phyloP scores from a whole-genome alignment of 35 echinoderm and acorn worm species.

The Strongylocentrotus purpuratus region DNA sequence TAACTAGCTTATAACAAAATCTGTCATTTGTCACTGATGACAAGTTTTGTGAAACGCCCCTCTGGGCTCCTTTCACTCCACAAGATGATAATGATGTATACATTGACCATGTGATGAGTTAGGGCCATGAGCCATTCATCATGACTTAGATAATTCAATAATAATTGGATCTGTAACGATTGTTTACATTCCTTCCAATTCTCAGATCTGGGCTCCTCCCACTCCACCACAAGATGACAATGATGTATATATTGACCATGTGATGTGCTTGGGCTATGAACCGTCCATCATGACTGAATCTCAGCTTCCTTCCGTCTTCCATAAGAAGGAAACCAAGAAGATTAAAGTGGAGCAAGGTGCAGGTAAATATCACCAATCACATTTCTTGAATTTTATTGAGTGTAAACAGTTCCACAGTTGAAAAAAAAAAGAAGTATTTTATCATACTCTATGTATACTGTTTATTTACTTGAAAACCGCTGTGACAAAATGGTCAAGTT shows the following conservation, averaged over 20 bases:
- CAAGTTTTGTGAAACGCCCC: too few relatives aligned
- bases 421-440: too few relatives aligned
- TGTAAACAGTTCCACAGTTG: too few relatives aligned
- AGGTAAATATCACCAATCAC: background rate
- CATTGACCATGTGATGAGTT: slow-evolving; percentile 73
- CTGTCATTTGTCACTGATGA: too few relatives aligned
- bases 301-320: slow-evolving; percentile 87
- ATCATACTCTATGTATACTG: too few relatives aligned
- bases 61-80: slow-evolving; percentile 93
- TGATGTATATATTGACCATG: slow-evolving; percentile 90
- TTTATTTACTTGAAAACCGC: too few relatives aligned
- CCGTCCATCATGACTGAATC: slow-evolving; percentile 86
- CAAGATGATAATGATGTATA: slow-evolving; percentile 99
- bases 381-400: too few relatives aligned
- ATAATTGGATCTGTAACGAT: background rate
- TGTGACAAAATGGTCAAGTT: too few relatives aligned
- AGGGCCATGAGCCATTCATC: slow-evolving; percentile 79
- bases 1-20: too few relatives aligned
- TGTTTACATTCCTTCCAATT: background rate
- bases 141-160: slow-evolving; percentile 55
- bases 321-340: slow-evolving; percentile 97
- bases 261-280: slow-evolving; percentile 85
- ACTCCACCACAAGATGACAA: slow-evolving; percentile 98
- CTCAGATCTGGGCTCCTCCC: slow-evolving; percentile 96
- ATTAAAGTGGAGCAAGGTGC: slow-evolving; percentile 80